Percentiles rank a stretch among this genome's conserved stretches.
Evolutionary conservation across 2,797 vertebrate genomes (phyloP).

Genomic region (Fundulus diaphanus): DNA sequence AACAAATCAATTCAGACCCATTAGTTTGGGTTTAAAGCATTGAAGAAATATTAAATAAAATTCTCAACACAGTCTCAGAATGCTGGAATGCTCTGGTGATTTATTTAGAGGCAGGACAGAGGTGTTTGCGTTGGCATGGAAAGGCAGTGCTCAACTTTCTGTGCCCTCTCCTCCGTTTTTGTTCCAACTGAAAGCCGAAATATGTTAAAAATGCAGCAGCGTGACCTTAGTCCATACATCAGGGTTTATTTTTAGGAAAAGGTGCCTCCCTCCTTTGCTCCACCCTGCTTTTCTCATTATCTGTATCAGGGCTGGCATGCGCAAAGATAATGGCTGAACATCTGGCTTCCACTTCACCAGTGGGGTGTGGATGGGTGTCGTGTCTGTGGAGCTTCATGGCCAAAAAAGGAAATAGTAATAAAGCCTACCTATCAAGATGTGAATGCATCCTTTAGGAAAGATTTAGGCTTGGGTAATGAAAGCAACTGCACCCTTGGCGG

Average conservation of each 20-base stretch:
- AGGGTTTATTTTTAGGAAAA: constrained; percentile 71
- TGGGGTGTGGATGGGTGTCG: constrained; percentile 1
- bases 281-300: constrained; percentile 55
- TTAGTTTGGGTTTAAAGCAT: constrained; percentile 3
- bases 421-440: not conserved
- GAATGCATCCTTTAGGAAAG: constrained; percentile 7
- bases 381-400: constrained; percentile 4
- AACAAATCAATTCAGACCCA: constrained; percentile 9
- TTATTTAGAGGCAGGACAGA: constrained; percentile 34
- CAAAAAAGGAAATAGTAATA: not conserved
- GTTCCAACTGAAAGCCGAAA: constrained; percentile 66
- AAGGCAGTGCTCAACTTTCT: constrained; percentile 23
- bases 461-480: constrained; percentile 4
- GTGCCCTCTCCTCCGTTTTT: constrained; percentile 23
- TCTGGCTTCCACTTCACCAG: constrained; percentile 15
- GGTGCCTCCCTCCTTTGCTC: constrained; percentile 33
- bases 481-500: constrained; percentile 30
- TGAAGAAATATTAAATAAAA: constrained; percentile 35
- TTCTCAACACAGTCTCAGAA: constrained; percentile 13
- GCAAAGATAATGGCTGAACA: constrained; percentile 29
- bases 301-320: constrained; percentile 24
- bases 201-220: constrained; percentile 75
- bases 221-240: constrained; percentile 61
- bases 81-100: constrained; percentile 34
- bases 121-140: constrained; percentile 46